phyloP scores from a whole-genome alignment of 2,797 vertebrate species.

The Fistularia commersonii region DNA sequence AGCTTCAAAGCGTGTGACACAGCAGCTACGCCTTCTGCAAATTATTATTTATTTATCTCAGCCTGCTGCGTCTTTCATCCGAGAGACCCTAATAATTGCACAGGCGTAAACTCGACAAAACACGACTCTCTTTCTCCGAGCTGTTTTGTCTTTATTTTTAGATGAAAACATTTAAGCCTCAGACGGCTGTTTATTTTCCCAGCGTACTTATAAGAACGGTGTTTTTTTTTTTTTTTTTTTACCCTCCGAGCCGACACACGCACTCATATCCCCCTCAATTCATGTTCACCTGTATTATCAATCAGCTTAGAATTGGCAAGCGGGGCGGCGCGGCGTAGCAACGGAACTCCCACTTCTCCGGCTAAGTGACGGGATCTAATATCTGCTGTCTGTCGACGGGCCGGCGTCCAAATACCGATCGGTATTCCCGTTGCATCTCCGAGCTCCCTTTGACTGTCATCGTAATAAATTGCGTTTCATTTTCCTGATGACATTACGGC shows the following conservation, averaged over 20 bases:
- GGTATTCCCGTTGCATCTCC: slow-evolving; percentile 38
- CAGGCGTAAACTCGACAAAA: slow-evolving; percentile 17
- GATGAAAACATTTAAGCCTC: slow-evolving; percentile 17
- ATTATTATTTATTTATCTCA: slow-evolving; percentile 40
- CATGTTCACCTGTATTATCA: slow-evolving; percentile 37
- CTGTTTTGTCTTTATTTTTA: slow-evolving; percentile 34
- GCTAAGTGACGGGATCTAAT: slow-evolving; percentile 16
- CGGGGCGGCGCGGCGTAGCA: background rate
- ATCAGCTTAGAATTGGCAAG: slow-evolving; percentile 41
- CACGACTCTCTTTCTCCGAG: slow-evolving; percentile 5
- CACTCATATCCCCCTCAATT: slow-evolving; percentile 34
- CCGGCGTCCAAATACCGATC: slow-evolving; percentile 39
- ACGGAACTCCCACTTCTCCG: background rate
- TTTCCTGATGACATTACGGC: slow-evolving; percentile 47
- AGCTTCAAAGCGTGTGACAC: slow-evolving; percentile 33
- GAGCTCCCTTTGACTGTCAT: slow-evolving; percentile 48
- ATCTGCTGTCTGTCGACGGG: slow-evolving; percentile 28
- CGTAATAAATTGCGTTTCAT: slow-evolving; percentile 52
- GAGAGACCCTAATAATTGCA: slow-evolving; percentile 27
- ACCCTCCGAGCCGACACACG: slow-evolving; percentile 20
- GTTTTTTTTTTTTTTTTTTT: slow-evolving; percentile 28
- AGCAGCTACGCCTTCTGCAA: slow-evolving; percentile 40
- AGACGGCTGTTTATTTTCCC: slow-evolving; percentile 2
- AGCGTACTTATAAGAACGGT: slow-evolving; percentile 26
- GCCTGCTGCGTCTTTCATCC: slow-evolving; percentile 18